A percentile compares a stretch with the other conserved stretches of the same genome.
phyloP scores from a whole-genome alignment of 2,797 vertebrate genomes.

The Cyprinella venusta region DNA sequence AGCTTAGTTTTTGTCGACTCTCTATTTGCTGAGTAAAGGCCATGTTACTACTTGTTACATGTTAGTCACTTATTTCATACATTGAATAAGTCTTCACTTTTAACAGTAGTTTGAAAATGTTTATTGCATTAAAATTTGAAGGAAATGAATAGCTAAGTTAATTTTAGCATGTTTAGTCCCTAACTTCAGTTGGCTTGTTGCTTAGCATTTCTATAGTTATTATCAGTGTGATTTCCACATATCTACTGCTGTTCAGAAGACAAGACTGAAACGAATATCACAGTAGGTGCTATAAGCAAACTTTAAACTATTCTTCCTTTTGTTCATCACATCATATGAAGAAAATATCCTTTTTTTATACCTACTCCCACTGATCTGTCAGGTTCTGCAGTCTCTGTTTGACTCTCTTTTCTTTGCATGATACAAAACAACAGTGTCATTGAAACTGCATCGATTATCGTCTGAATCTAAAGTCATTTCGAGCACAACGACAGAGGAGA shows the following conservation, averaged over 20 bases:
- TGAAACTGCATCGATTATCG: not conserved
- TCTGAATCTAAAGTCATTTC: constrained; percentile 3
- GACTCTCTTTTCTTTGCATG: not conserved
- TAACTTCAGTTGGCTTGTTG: not conserved
- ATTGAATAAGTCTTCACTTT: not conserved
- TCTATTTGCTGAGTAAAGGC: not conserved
- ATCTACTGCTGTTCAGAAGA: not conserved
- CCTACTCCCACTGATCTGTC: not conserved
- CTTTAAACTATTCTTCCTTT: constrained; percentile 5
- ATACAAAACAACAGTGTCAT: constrained; percentile 15
- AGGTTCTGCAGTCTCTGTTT: constrained; percentile 15
- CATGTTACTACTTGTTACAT: not conserved
- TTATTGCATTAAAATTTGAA: constrained; percentile 4
- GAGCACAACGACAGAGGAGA: not conserved
- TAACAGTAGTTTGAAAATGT: not conserved
- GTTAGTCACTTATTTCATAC: not conserved
- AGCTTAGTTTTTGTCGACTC: not conserved
- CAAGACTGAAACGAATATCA: not conserved
- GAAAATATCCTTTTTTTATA: not conserved
- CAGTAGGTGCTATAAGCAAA: not conserved
- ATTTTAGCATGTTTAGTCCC: not conserved
- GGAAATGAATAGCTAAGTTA: not conserved
- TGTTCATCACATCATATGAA: constrained; percentile 2
- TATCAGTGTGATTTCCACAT: not conserved
- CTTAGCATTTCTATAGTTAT: not conserved